Evolutionary conservation across 2,113 vertebrate genomes (phyloP), one percentile per base, ranked within the genome.

Genomic region (Cyprinodon variegatus): DNA sequence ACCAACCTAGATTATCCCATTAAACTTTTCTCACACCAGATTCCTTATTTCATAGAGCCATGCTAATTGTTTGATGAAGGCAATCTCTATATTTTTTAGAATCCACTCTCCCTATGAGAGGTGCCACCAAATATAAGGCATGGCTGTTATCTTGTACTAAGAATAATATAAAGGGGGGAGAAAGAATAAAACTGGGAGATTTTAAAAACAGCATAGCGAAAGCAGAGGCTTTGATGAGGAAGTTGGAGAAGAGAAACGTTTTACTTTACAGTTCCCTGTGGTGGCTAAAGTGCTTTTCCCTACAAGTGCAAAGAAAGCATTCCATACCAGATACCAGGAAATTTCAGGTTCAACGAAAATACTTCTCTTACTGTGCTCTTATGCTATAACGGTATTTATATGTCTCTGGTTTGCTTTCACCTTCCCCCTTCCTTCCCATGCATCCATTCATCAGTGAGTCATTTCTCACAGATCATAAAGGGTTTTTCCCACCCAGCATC

Each of bases 81-180:
- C 39, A 75, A 73, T 68, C 76, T 67, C 48, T 22, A 62, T 8
- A 5, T 57, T 63, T 38, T 80, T 39, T 41, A 15, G n/a, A n/a
- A n/a, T n/a, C n/a, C n/a, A n/a, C 43, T 53, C 61, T 37, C 64
- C 41, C 48, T 67, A 68, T 41, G 59, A 71, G 62, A 64, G 41
- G 38, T 9, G 15, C 66, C 73, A 74, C 57, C 40, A 72, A 45
- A 75, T 77, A 86, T 71, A 70, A 72, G 38, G 13, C 3, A 15
- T 72, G 83, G 83, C 83, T 68, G 73, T 78, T 45, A 48, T 66
- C 76, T 61, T 15, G 41, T 57, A 45, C 53, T 62, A 37, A 70
- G 69, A 65, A 46, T 57, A 61, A 62, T 59, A 29, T 50, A 4
- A 5, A 14, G 43, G 40, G 29, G 46, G 14, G 70, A 36, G 13